Conservation (phyloP, 2,113 vertebrate genomes). For the Scartelaos histophorus region DNA sequence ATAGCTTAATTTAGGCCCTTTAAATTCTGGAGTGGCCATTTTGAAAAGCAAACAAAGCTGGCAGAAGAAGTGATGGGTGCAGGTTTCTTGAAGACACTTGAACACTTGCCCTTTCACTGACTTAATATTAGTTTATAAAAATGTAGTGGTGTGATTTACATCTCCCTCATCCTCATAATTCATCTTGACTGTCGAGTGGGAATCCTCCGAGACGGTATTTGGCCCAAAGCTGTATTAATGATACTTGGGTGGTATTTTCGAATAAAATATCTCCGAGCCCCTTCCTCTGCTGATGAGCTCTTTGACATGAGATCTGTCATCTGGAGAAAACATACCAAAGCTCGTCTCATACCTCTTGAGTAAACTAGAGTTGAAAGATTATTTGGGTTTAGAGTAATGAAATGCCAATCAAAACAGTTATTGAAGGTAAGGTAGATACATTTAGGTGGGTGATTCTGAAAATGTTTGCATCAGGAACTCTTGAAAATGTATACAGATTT, state of each 20-base stretch:
- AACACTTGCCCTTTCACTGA: not conserved
- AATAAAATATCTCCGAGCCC: conserved; percentile 12
- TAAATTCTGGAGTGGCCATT: not conserved
- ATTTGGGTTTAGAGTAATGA: conserved; percentile 1
- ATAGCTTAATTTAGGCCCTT: no score
- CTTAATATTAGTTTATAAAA: not conserved
- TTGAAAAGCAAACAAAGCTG: not conserved
- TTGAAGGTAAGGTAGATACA: no score
- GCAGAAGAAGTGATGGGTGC: not conserved
- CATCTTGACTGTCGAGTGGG: conserved; percentile 1
- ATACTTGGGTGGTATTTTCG: conserved; percentile 26
- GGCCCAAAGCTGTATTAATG: conserved; percentile 28
- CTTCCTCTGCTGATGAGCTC: conserved; percentile 36
- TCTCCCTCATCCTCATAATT: conserved; percentile 12
- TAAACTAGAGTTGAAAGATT: not conserved
- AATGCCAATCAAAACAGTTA: not conserved
- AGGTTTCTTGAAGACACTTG: not conserved
- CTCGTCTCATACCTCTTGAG: conserved; percentile 18
- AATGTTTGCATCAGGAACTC: no score
- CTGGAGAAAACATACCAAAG: conserved; percentile 18
- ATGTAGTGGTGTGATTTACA: conserved; percentile 4
- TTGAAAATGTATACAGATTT: no score
- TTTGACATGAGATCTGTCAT: conserved; percentile 27
- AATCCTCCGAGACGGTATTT: conserved; percentile 28
- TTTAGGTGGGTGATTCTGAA: no score